These are phyloP conservation scores for Apogon talboti DNA, from an alignment of 2,797 vertebrate species.

Conservation along the genomic window DNA sequence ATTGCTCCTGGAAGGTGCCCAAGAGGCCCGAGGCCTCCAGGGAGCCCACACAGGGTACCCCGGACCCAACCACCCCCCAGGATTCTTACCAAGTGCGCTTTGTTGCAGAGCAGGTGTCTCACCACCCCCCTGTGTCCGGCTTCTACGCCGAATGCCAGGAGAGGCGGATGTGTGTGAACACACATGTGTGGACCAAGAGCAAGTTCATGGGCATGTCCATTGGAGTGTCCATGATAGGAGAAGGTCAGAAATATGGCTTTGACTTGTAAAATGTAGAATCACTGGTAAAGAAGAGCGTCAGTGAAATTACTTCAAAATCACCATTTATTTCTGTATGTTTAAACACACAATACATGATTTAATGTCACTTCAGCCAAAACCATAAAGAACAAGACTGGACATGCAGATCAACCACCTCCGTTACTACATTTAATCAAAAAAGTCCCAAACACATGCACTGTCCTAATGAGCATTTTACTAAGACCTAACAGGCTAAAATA, in stretches of 20 bases:
- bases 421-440: no score
- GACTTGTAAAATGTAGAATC: no score
- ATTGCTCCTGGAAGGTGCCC: conserved; percentile 95
- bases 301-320: no score
- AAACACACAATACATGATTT: no score
- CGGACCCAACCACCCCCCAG: conserved; percentile 50
- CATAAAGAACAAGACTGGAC: no score
- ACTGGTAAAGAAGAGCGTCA: no score
- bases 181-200: conserved; percentile 98
- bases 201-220: conserved; percentile 99
- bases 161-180: conserved; percentile 94
- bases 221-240: conserved; percentile 96
- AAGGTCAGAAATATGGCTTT: conserved; percentile 82
- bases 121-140: conserved; percentile 97
- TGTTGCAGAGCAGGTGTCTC: conserved; percentile 97
- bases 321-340: no score
- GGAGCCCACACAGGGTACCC: conserved; percentile 19
- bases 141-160: conserved; percentile 97
- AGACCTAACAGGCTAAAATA: no score
- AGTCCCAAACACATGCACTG: no score
- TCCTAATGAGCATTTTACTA: no score
- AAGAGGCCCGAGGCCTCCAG: conserved; percentile 54
- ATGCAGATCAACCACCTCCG: no score
- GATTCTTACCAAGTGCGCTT: conserved; percentile 91
- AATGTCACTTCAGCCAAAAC: no score